Base-by-base conservation (phyloP, 2,888 invertebrate species). In the Acholoe squamosa region DNA sequence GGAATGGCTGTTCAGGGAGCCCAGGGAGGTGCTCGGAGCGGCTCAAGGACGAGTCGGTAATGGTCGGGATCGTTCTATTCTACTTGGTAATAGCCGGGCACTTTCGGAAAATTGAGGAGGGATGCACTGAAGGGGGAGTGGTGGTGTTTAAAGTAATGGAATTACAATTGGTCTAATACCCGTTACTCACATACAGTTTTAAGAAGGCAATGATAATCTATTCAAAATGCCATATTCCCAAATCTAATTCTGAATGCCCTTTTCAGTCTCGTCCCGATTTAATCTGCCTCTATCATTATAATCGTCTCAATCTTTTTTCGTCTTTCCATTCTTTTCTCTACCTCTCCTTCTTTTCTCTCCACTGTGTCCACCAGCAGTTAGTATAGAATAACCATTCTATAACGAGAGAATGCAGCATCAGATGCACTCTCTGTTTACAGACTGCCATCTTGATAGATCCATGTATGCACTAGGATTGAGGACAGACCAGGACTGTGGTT, bases 1-100 rank as follows among this genome's bases (percentile, higher is more conserved):
- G 25, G 34, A 77, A 89, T 89, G 89, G 77, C 12, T 22, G 43
- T 14, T 77, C 12, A 14, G 89, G 77, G 80, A 33, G 80, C 33
- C 34, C 22, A 43, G 43, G 80, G 80, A 34, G 43, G 22, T 31
- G 80, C 84, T 34, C 51, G 14, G 43, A 51, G 43, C 10, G 16
- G 28, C 84, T 25, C 28, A 84, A n/a, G 61, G n/a, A 61, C 19
- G 12, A 61, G 19, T 61, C 61, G 61, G 61, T n/a, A 61, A 61
- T 61, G n/a, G 61, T 3, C 14, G 61, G 19, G 61, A 61, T 19
- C 61, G n/a, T n/a, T 61, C 61, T 3, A 19, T 61, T 7, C 61
- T 61, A 43, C 43, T 43, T 10, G 10, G 61, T 61, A n/a, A 61
- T 61, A 61, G n/a, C 61, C n/a, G 7, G 61, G 61, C 43, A 3